Evolutionary conservation across 2,113 vertebrate species (phyloP), one percentile per base, ranked within the genome.

Genomic region (Odontesthes bonariensis): DNA sequence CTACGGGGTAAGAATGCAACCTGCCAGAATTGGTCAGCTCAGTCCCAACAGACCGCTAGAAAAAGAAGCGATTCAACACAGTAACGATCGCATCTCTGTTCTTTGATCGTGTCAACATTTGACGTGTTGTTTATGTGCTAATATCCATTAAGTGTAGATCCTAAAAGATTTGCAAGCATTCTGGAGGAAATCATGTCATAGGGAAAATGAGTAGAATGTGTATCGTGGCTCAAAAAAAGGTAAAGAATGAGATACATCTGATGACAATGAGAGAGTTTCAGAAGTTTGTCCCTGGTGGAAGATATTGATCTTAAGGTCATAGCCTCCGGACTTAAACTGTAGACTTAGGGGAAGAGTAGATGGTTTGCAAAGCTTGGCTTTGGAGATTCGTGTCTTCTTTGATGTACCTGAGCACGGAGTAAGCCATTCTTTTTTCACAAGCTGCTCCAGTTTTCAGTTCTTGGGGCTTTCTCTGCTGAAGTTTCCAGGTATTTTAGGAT

Each of bases 361-460:
- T 3, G 69, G 42, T 73, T 63, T 66, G 31, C 32, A 57, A 65
- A 69, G 68, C 68, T 56, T 53, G 9, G 6, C 47, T 51, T 10
- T 46, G 40, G 32, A 23, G 70, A 42, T 62, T 32, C 13, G 63
- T 8, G 63, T 53, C 22, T 69, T 69, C n/a, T 63, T 49, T 49
- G 31, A 60, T 60, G 20, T 32, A 22, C 66, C 27, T 46, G 53
- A 84, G 35, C 17, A 16, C 33, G 53, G 20, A 77, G 40, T 4
- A 42, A 80, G 38, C 62, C 44, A 20, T 46, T 3, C 33, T 60
- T 31, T 79, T 51, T 55, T 69, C 59, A 61, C 19, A 59, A 46
- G 56, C 32, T 58, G 68, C 61, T 73, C 73, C 57, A 79, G 8
- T 70, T 75, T 69, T 78, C 32, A 75, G 35, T 65, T 64, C 47